phyloP scores from a whole-genome alignment of 2,888 invertebrate genomes.

The Platycnemis pennipes region DNA sequence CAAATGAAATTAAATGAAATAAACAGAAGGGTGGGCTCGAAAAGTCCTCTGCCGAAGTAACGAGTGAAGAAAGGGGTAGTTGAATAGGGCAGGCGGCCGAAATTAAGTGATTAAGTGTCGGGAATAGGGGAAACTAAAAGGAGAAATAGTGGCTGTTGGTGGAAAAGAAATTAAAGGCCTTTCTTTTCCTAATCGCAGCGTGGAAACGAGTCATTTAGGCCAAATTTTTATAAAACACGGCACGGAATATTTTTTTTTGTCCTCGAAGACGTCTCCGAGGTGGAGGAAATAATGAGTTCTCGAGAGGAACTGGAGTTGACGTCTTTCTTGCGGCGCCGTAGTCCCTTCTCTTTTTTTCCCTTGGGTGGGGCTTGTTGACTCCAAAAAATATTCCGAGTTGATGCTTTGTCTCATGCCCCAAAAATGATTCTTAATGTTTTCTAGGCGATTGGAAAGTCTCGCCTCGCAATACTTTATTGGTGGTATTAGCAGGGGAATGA shows the following conservation, averaged over 20 bases:
- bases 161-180: not conserved
- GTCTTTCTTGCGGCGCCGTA: not conserved
- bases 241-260: not conserved
- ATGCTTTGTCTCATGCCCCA: not conserved
- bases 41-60: not conserved
- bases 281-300: not conserved
- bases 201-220: not conserved
- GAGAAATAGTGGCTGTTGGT: not conserved
- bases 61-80: not conserved
- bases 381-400: not conserved
- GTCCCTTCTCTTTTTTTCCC: not conserved
- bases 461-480: not conserved
- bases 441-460: not conserved
- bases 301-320: not conserved
- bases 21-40: not conserved
- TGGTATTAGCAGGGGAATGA: not conserved
- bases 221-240: not conserved
- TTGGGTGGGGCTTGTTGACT: not conserved
- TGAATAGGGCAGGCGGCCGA: not conserved
- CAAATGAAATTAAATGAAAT: not conserved
- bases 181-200: not conserved
- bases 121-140: not conserved
- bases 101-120: slow-evolving; percentile 20
- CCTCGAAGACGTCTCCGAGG: not conserved
- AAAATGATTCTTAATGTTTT: not conserved